Conservation (phyloP, 2,113 vertebrate genomes). For the Macroglossus sobrinus region DNA sequence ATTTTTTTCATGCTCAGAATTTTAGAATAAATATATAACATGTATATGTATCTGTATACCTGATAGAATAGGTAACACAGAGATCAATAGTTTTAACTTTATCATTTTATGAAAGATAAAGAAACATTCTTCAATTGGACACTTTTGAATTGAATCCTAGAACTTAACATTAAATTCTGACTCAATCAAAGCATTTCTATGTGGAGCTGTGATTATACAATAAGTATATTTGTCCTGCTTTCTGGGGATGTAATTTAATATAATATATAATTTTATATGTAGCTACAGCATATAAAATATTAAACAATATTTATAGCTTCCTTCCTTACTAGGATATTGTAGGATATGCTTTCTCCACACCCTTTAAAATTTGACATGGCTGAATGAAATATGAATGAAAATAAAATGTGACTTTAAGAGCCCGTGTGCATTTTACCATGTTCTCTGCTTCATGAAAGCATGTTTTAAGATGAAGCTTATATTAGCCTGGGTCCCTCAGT, state of each 20-base stretch:
- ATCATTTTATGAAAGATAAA: slow-evolving; percentile 27
- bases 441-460: background rate
- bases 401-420: background rate
- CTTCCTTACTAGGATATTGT: background rate
- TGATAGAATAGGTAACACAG: background rate
- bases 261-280: no score
- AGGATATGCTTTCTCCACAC: background rate
- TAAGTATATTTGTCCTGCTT: background rate
- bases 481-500: background rate
- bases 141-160: slow-evolving; percentile 27
- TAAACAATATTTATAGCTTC: background rate
- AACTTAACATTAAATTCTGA: background rate
- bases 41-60: background rate
- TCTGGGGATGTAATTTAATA: background rate
- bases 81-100: background rate
- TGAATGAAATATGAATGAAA: background rate
- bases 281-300: no score
- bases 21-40: slow-evolving; percentile 24
- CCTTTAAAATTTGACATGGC: background rate
- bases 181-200: background rate
- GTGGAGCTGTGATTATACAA: background rate
- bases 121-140: background rate
- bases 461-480: background rate
- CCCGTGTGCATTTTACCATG: background rate
- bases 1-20: background rate